Evolutionary conservation across 2,888 invertebrate genomes (phyloP).

Genomic region (Coremacera marginata): DNA sequence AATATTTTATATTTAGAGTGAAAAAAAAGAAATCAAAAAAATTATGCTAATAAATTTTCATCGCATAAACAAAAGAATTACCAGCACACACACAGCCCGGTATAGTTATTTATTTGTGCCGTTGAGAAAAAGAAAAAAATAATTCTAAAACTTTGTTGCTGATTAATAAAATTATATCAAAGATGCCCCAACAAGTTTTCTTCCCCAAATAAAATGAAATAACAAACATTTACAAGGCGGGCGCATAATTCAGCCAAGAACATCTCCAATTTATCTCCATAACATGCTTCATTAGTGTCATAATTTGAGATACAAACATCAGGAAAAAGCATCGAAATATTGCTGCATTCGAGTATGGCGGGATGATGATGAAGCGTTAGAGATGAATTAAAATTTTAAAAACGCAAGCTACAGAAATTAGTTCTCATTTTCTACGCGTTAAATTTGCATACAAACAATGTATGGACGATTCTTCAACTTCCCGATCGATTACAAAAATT

Average conservation of each 20-base stretch:
- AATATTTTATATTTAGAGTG: background rate
- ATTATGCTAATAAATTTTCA: slow-evolving; percentile 36
- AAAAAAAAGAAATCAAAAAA: slow-evolving; percentile 6
- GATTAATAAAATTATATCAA: slow-evolving; percentile 15
- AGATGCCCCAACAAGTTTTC: slow-evolving; percentile 21
- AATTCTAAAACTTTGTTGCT: background rate
- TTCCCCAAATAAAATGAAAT: slow-evolving; percentile 7
- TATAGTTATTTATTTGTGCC: too few species aligned
- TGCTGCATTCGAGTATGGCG: background rate
- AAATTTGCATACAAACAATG: too few species aligned
- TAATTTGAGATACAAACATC: slow-evolving; percentile 32
- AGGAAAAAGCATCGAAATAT: background rate
- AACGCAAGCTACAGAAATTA: background rate
- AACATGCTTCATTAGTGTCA: slow-evolving; percentile 48
- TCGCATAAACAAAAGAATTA: slow-evolving; percentile 29
- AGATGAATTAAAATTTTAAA: background rate
- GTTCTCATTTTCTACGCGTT: too few species aligned
- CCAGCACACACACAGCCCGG: background rate
- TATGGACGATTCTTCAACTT: too few species aligned
- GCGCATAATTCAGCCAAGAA: slow-evolving; percentile 42
- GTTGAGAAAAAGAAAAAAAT: background rate
- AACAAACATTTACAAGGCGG: slow-evolving; percentile 34
- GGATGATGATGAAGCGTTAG: background rate
- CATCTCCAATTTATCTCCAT: slow-evolving; percentile 47
- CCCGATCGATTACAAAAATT: too few species aligned